phyloP scores from a whole-genome alignment of 2,888 invertebrate genomes.

The Callosobruchus maculatus region DNA sequence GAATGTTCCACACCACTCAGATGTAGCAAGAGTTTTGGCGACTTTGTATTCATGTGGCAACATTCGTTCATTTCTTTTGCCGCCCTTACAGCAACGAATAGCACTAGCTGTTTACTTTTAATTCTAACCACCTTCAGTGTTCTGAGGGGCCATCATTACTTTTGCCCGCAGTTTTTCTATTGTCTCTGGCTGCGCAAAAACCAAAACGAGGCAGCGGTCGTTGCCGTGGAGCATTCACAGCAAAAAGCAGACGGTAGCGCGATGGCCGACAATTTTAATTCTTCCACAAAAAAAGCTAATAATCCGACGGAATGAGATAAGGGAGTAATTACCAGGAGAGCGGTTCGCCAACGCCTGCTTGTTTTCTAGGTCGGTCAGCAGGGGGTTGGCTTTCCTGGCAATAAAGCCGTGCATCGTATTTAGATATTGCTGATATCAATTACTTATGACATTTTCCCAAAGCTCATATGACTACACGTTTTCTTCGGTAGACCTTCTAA shows the following conservation, averaged over 20 bases:
- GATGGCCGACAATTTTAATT: not conserved
- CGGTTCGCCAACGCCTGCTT: not conserved
- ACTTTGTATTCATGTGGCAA: too few relatives aligned
- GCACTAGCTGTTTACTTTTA: too few relatives aligned
- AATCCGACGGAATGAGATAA: not conserved
- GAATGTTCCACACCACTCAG: too few relatives aligned
- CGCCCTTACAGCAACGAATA: too few relatives aligned
- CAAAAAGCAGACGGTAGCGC: not conserved
- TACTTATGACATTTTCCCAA: too few relatives aligned
- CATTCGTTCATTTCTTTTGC: too few relatives aligned
- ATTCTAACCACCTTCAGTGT: too few relatives aligned
- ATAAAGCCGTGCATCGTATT: too few relatives aligned
- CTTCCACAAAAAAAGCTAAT: not conserved
- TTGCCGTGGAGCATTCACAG: not conserved
- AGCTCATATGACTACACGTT: too few relatives aligned
- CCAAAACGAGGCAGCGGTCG: not conserved
- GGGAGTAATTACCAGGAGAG: not conserved
- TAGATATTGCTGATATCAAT: too few relatives aligned
- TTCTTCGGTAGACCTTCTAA: too few relatives aligned
- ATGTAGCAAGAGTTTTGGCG: too few relatives aligned
- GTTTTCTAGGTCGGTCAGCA: not conserved
- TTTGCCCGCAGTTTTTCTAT: not conserved
- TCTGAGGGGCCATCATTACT: not conserved
- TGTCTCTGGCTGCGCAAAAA: not conserved
- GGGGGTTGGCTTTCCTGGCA: not conserved